These are phyloP conservation scores for Baccha elongata DNA, from an alignment of 2,888 invertebrate genomes.

Conservation along the genomic window DNA sequence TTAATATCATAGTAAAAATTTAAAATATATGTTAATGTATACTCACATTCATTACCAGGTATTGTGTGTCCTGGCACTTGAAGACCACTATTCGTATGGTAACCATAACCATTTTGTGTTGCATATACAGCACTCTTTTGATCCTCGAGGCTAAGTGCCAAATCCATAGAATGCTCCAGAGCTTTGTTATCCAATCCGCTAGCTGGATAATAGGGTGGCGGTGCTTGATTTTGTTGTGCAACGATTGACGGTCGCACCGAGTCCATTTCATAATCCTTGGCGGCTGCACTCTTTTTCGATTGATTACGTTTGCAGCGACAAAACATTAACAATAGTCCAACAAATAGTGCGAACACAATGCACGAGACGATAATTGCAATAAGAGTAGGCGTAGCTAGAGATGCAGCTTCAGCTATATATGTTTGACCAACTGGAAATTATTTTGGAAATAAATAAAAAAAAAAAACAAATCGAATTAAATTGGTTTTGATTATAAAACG, in stretches of 20 bases:
- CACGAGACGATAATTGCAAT: conserved; percentile 91
- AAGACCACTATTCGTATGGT: conserved; percentile 89
- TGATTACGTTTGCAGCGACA: conserved; percentile 93
- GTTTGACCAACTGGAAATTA: conserved; percentile 89
- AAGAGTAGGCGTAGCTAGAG: conserved; percentile 89
- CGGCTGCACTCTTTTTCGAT: conserved; percentile 90
- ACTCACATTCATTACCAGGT: conserved; percentile 91
- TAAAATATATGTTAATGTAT: too few species aligned
- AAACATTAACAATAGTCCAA: conserved; percentile 90
- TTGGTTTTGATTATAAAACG: neutral
- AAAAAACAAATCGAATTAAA: conserved; percentile 11
- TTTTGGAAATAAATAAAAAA: conserved; percentile 45
- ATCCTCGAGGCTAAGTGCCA: conserved; percentile 92
- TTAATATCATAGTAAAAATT: too few species aligned
- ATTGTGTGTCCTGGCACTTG: conserved; percentile 87
- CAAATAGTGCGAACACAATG: conserved; percentile 90
- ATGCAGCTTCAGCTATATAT: conserved; percentile 90
- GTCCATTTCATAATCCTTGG: conserved; percentile 96
- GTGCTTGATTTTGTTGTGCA: conserved; percentile 90
- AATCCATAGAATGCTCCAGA: conserved; percentile 93
- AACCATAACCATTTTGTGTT: conserved; percentile 92
- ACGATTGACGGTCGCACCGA: conserved; percentile 92
- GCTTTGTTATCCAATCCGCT: conserved; percentile 96
- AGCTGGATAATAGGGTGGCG: conserved; percentile 94
- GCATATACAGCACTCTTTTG: conserved; percentile 93